Base-by-base conservation (phyloP, 2,797 vertebrate genomes). In the Anas bernieri region DNA sequence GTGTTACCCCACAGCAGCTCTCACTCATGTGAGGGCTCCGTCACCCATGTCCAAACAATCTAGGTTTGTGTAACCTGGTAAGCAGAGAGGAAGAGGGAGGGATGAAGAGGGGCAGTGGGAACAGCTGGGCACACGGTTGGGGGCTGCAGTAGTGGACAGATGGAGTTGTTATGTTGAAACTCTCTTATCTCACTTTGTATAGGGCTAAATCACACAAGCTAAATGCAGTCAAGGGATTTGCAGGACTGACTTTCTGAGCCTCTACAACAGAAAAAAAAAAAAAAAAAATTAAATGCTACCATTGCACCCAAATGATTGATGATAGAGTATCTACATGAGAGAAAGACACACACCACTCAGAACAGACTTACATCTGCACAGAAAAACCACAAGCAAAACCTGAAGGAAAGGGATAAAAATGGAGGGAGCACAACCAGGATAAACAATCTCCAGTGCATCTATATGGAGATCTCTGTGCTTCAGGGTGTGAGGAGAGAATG, bases 401-500 rank as follows among this genome's bases (percentile, higher is more conserved):
- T 83, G 50, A 80, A 50, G 52, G 52, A 79, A 87, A 31, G 14
- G 45, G 33, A 50, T 64, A 66, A 54, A 89, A 75, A 48, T 2
- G 12, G 23, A 54, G 33, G 14, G 39, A 70, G 8, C 0, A 3
- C 0, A 0, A 50, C 28, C 28, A 28, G 35, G 28, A 8, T 70
- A 48, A 79, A 83, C 3, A 4, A 3, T 21, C 46, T 66, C 33
- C 48, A 17, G 7, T 11, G 23, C 12, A 30, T 23, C 59, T 72
- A 23, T 23, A 46, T 25, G 37, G 35, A 67, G 9, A 25, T 73
- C 30, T 77, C 55, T 46, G 35, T 45, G 28, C 43, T 86, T 22
- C 48, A 63, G 66, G 9, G 22, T 41, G 21, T n/a, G 66, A 73
- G 67, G 54, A 66, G 20, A 54, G 62, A 81, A 50, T 22, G n/a